phyloP scores from a whole-genome alignment of 1,140 invertebrate genomes.

The Prorops nasuta region DNA sequence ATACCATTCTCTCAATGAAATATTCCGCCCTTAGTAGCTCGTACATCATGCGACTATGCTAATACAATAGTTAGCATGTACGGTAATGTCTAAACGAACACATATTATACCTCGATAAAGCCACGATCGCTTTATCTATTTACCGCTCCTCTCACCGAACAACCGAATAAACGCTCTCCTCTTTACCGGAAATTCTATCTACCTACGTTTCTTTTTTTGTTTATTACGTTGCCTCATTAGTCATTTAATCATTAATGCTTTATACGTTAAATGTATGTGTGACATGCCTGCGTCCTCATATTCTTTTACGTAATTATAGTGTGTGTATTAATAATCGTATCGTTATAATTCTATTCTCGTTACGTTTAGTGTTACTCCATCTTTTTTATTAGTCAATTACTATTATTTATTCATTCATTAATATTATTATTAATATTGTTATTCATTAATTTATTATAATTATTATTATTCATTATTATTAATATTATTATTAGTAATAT shows the following conservation, averaged over 20 bases:
- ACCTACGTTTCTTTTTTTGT: constrained; percentile 16
- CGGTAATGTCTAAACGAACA: constrained; percentile 49
- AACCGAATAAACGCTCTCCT: constrained; percentile 1
- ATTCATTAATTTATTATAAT: constrained; percentile 12
- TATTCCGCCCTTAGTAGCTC: neutral
- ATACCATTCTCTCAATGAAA: neutral
- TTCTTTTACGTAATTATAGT: constrained; percentile 9
- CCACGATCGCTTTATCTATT: constrained; percentile 25
- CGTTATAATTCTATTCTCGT: constrained; percentile 27
- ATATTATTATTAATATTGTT: constrained; percentile 25
- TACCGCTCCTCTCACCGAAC: no score
- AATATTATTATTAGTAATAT: constrained; percentile 13
- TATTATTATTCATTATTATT: constrained; percentile 15
- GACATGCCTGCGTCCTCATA: neutral
- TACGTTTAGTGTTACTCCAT: constrained; percentile 20
- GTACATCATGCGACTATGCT: constrained; percentile 26
- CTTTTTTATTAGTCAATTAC: constrained; percentile 23
- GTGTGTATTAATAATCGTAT: constrained; percentile 27
- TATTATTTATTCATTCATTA: constrained; percentile 25
- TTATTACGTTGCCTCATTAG: constrained; percentile 3
- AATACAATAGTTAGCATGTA: constrained; percentile 42
- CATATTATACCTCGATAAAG: constrained; percentile 48
- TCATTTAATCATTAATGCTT: constrained; percentile 16
- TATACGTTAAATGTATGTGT: constrained; percentile 17
- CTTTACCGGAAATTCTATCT: constrained; percentile 25